Percentiles rank a stretch among this genome's conserved stretches.
Evolutionary conservation across 2,888 invertebrate species (phyloP).

Genomic region (Cordilura impudica): DNA sequence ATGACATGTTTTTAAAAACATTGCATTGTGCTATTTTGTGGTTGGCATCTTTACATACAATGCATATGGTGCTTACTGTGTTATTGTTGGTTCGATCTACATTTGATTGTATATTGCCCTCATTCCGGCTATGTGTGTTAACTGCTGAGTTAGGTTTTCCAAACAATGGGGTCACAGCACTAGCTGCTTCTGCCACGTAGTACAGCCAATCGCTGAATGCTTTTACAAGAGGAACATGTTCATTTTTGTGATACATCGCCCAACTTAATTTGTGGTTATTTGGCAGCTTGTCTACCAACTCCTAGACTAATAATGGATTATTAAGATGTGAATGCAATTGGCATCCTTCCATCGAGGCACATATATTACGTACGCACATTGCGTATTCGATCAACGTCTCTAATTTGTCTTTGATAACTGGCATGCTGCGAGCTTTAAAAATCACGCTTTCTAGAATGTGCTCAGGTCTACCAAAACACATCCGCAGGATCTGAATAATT

Average conservation of each 20-base stretch:
- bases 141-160: no score
- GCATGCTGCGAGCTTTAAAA: constrained; percentile 14
- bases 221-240: constrained; percentile 24
- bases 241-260: constrained; percentile 20
- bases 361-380: constrained; percentile 29
- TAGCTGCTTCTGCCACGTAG: constrained; percentile 28
- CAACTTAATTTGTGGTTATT: constrained; percentile 44
- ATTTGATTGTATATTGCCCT: no score
- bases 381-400: no score
- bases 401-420: constrained; percentile 32
- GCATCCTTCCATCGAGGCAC: constrained; percentile 37
- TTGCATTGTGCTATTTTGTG: no score
- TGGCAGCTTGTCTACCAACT: no score
- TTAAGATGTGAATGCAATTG: no score
- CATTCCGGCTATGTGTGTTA: constrained; percentile 1
- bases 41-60: no score
- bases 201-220: constrained; percentile 34
- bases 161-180: not conserved
- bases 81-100: no score
- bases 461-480: no score
- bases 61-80: no score
- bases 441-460: constrained; percentile 22
- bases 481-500: constrained; percentile 27
- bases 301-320: no score
- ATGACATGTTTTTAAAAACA: no score